phyloP scores from a whole-genome alignment of 2,888 invertebrate genomes.

The Rugalucina vietnamica region DNA sequence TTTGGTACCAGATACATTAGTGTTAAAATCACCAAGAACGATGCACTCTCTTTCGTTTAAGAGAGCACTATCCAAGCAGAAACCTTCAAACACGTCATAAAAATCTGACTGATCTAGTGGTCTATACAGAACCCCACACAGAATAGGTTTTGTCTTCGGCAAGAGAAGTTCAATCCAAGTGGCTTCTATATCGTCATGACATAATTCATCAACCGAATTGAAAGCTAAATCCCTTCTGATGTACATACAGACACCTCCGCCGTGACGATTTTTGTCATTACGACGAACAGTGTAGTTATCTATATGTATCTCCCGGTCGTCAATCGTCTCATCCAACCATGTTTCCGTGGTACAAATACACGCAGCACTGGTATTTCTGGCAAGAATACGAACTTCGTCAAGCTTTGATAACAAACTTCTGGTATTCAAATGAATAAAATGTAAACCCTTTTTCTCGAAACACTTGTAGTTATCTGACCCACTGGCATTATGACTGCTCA shows the following conservation, averaged over 20 bases:
- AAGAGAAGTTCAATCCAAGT: background rate
- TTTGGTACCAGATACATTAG: background rate
- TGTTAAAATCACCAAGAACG: conserved; percentile 1
- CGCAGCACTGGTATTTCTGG: background rate
- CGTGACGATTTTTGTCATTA: background rate
- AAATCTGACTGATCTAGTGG: background rate
- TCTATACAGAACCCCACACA: background rate
- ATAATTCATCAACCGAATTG: background rate
- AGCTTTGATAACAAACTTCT: background rate
- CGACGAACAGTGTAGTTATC: background rate
- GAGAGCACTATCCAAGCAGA: background rate
- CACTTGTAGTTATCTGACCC: background rate
- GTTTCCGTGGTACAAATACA: background rate
- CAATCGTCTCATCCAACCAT: conserved; percentile 4
- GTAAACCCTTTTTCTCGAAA: background rate
- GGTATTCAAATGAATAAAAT: conserved; percentile 3
- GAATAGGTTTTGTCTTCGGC: background rate
- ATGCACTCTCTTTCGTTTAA: background rate
- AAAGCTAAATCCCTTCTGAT: background rate
- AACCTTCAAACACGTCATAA: background rate
- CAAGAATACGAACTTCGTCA: background rate
- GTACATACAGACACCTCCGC: background rate
- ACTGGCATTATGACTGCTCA: background rate
- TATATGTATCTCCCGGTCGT: background rate
- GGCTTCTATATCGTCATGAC: background rate